Base-by-base conservation (phyloP, 2,113 vertebrate genomes). In the Lichenostomus cassidix region DNA sequence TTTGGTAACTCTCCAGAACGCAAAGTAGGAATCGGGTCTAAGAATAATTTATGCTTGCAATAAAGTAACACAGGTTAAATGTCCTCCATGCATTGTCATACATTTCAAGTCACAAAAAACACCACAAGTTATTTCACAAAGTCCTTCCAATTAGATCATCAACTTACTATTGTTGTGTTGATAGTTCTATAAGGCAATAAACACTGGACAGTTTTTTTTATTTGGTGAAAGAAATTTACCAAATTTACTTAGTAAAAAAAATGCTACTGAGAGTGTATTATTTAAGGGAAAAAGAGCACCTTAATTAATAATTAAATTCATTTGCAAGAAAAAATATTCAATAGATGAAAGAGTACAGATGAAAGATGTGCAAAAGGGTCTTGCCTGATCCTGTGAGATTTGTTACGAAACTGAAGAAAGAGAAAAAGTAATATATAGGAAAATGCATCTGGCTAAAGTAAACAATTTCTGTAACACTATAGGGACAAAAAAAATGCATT, bases 401-500 rank as follows among this genome's bases (percentile, higher is more conserved):
- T 73, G 7, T 20, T 37, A 28, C 21, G 25, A 14, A 88, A 20
- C 2, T 49, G 27, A 82, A 90, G 3, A 68, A 29, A 58, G 10
- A 67, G 10, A 27, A 53, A 85, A 55, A 68, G 17, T 56, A 5
- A 23, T 49, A 35, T 2, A 31, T 18, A 39, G 11, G 2, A 5
- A 49, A 84, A 89, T 56, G 73, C 67, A 12, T 4, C 18, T 68
- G 11, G 2, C 7, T 46, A 52, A 74, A 77, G 3, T 41, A 49
- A 76, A 47, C 3, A 25, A 74, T 35, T 67, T 87, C 13, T 65
- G 6, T 41, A 47, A 46, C 7, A 23, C 7, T 6, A 12, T 5
- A 24, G 4, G 4, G 19, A 10, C 28, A 56, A 81, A 19, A 6
- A 19, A 17, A 27, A 1, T 10, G 0, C 8, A 9, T 67, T 76